phyloP scores from a whole-genome alignment of 2,113 vertebrate species.

The Rhabdomys dilectus region DNA sequence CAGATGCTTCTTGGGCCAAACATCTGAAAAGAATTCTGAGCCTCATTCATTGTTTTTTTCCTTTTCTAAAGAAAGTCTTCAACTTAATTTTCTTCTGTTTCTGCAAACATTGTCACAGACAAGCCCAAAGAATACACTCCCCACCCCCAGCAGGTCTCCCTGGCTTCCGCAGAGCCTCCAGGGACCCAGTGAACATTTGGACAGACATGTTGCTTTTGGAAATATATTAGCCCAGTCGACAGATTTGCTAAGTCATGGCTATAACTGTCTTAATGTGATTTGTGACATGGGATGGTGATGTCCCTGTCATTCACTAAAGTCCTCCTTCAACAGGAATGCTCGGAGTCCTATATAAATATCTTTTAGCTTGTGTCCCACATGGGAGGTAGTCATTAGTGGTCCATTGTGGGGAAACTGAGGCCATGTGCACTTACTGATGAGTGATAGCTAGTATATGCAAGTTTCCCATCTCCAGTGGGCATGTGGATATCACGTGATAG shows the following conservation, averaged over 20 bases:
- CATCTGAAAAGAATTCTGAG: not conserved
- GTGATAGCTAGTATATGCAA: not conserved
- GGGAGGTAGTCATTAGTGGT: not conserved
- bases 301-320: not conserved
- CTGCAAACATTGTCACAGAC: not conserved
- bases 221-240: not conserved
- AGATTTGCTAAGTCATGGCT: not conserved
- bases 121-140: not conserved
- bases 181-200: not conserved
- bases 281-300: fast-evolving
- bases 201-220: not conserved
- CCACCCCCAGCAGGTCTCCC: too few species aligned
- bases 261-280: not conserved
- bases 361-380: not conserved
- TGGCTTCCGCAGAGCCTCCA: not conserved
- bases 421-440: not conserved
- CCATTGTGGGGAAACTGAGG: not conserved
- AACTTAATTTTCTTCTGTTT: not conserved
- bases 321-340: not conserved
- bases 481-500: not conserved
- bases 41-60: not conserved
- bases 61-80: not conserved
- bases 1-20: not conserved
- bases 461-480: not conserved
- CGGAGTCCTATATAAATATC: not conserved